Evolutionary conservation across 2,888 invertebrate genomes (phyloP), one percentile per base, ranked within the genome.

Genomic region (Cheilosia impressa): DNA sequence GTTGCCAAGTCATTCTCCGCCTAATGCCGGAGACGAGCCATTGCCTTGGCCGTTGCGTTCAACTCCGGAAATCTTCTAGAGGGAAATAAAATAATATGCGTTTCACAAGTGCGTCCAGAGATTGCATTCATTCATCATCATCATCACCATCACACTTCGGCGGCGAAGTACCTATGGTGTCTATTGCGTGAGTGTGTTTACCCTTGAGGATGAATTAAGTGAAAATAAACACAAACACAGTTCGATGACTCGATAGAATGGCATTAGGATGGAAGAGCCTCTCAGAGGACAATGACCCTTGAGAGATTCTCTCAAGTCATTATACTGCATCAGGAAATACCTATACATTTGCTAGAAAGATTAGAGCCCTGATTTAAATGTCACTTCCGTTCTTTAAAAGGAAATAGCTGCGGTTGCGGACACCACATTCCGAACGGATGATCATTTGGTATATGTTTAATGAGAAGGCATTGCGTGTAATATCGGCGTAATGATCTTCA

Each of bases 21-120:
- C 31, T 31, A 19, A 66, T 53, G 41, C 24, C 17, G 7, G 45
- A 55, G 19, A 45, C 24, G 4, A 58, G 17, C 2, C n/a, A 15
- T 24, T 38, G 22, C 31, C n/a, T 34, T 34, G 22, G 34, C 27
- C 17, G 17, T 60, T 2, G 10, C 55, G 62, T 62, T 65, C 34
- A 45, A 69, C n/a, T 83, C 68, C 73, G 83, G 83, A 83, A 83
- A 83, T 78, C 78, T 83, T 73, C 73, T 62, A 53, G 22, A 71
- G 45, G 71, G 24, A 55, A 72, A 68, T 55, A 55, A 81, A 69
- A 69, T 57, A 52, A 68, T 69, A 72, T 41, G 68, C 73, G 58
- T 68, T 73, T 47, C 77, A 43, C 60, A 47, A 62, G 63, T 68
- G 45, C 45, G 43, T 50, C 24, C 34, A 72, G 38, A 47, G 50